Conservation (phyloP, 2,113 vertebrate genomes). For the Cynoglossus semilaevis region DNA sequence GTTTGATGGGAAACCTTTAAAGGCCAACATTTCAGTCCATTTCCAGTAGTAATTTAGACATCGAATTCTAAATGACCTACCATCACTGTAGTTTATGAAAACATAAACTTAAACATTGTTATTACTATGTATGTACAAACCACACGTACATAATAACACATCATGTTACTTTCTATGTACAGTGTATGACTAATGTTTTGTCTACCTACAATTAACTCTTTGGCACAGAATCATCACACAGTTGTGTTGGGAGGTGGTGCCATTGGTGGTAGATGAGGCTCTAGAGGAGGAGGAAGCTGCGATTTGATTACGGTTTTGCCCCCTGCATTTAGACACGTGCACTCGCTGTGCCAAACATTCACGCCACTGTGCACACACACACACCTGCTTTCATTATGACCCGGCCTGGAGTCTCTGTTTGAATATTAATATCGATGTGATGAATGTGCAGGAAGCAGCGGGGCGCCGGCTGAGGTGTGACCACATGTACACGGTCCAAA, state of each 20-base stretch:
- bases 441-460: slow-evolving; percentile 31
- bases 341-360: background rate
- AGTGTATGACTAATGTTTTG: too few relatives aligned
- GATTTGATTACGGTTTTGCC: slow-evolving; percentile 69
- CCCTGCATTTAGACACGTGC: slow-evolving; percentile 32
- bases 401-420: slow-evolving; percentile 34
- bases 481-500: slow-evolving; percentile 5
- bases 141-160: too few relatives aligned
- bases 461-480: slow-evolving; percentile 38
- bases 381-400: slow-evolving; percentile 53
- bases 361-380: background rate
- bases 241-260: slow-evolving; percentile 14
- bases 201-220: too few relatives aligned
- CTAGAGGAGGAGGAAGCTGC: slow-evolving; percentile 54
- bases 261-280: slow-evolving; percentile 67
- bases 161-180: too few relatives aligned
- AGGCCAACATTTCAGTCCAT: too few relatives aligned
- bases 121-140: too few relatives aligned
- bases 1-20: too few relatives aligned
- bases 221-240: too few relatives aligned
- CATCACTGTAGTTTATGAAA: too few relatives aligned
- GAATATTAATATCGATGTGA: slow-evolving; percentile 65
- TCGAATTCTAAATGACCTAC: too few relatives aligned
- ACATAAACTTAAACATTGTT: too few relatives aligned
- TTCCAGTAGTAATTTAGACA: too few relatives aligned